Evolutionary conservation across 35 echinoderm and acorn worm species (phyloP).

Genomic region (Hemicentrotus pulcherrimus): DNA sequence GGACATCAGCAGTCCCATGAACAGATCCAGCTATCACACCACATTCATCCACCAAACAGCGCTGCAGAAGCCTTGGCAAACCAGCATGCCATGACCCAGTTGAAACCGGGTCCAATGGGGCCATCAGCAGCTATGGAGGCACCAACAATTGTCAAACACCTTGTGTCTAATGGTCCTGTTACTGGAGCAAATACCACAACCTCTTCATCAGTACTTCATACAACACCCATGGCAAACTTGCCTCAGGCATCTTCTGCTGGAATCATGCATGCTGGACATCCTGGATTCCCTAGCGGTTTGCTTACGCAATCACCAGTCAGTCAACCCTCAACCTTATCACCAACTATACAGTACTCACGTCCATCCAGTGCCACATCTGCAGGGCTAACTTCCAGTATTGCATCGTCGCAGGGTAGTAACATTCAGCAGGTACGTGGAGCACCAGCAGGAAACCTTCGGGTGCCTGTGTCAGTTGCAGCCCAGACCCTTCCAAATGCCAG

Average conservation of each 20-base stretch:
- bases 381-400: slow-evolving; percentile 14
- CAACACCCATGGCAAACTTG: slow-evolving; percentile 17
- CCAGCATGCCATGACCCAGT: slow-evolving; percentile 32
- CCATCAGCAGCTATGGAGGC: slow-evolving; percentile 56
- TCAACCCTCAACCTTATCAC: slow-evolving; percentile 24
- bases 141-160: slow-evolving; percentile 62
- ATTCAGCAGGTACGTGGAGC: slow-evolving; percentile 14
- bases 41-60: slow-evolving; percentile 25
- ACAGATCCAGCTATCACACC: neutral
- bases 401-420: slow-evolving; percentile 44
- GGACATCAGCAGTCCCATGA: slow-evolving; percentile 32
- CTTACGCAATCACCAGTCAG: neutral
- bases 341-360: slow-evolving; percentile 56
- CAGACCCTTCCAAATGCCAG: slow-evolving; percentile 78
- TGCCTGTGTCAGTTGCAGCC: slow-evolving; percentile 80
- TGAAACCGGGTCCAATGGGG: neutral
- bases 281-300: neutral
- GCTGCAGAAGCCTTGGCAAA: slow-evolving; percentile 56
- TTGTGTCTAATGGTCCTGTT: slow-evolving; percentile 41
- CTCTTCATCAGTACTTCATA: slow-evolving; percentile 44
- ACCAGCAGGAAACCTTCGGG: slow-evolving; percentile 37
- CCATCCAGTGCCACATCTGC: slow-evolving; percentile 61
- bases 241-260: slow-evolving; percentile 13
- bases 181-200: slow-evolving; percentile 14
- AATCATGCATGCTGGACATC: slow-evolving; percentile 10